Conservation (phyloP, 2,888 invertebrate species). For the Cordylochernes scorpioides region DNA sequence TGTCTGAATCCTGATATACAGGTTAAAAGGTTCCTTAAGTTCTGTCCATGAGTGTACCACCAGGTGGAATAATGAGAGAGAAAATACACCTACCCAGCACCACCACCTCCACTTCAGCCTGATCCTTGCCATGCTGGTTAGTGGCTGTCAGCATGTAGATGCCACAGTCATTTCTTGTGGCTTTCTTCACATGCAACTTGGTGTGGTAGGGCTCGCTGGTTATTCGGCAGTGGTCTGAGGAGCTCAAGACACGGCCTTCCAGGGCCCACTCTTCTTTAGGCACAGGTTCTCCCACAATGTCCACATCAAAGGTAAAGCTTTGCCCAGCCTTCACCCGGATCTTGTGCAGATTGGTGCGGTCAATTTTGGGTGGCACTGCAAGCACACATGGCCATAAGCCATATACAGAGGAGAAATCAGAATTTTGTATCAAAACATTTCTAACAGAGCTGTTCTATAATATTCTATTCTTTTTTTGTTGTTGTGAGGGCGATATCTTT, state of each 20-base stretch:
- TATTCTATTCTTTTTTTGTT: no score
- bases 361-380: slow-evolving; percentile 50
- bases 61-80: not conserved
- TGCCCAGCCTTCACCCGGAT: slow-evolving; percentile 35
- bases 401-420: no score
- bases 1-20: no score
- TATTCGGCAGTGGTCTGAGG: slow-evolving; percentile 12
- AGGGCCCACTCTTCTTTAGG: slow-evolving; percentile 76
- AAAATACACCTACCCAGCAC: slow-evolving; percentile 36
- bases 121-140: slow-evolving; percentile 63
- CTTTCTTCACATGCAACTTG: slow-evolving; percentile 57
- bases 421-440: no score
- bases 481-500: no score
- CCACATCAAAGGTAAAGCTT: slow-evolving; percentile 25
- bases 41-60: no score
- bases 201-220: slow-evolving; percentile 64
- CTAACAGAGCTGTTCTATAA: no score
- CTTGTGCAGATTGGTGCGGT: slow-evolving; percentile 71
- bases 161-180: slow-evolving; percentile 63
- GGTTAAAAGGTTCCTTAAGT: no score
- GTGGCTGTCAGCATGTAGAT: slow-evolving; percentile 59
- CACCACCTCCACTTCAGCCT: slow-evolving; percentile 60
- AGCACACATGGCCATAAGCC: not conserved
- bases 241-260: slow-evolving; percentile 30
- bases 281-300: slow-evolving; percentile 31